A percentile compares a stretch with the other conserved stretches of the same genome.
Conservation (phyloP, 2,888 invertebrate genomes). For the Lycia hirtaria region DNA sequence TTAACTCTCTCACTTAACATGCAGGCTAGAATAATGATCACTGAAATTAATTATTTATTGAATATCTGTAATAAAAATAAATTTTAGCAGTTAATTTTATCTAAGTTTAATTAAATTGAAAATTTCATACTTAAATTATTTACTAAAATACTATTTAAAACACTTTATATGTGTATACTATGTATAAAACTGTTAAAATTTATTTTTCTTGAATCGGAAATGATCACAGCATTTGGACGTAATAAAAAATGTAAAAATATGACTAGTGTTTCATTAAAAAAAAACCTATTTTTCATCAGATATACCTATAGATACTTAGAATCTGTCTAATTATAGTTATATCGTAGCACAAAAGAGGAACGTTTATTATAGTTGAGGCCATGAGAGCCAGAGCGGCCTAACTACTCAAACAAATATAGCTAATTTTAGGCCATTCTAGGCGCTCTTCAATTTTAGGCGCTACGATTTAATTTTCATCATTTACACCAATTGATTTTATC, state of each 20-base stretch:
- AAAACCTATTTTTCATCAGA: not conserved
- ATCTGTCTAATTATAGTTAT: no score
- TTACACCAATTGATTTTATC: no score
- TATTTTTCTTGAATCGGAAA: conserved; percentile 22
- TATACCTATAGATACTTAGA: no score
- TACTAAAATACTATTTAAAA: no score
- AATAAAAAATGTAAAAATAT: conserved; percentile 58
- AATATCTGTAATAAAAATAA: not conserved
- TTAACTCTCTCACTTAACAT: conserved; percentile 34
- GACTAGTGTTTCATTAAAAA: conserved; percentile 30
- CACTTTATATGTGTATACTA: no score
- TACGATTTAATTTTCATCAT: no score
- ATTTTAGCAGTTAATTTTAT: not conserved
- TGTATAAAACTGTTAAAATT: conserved; percentile 16
- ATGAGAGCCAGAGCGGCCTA: no score
- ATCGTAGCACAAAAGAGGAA: no score
- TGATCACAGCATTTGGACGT: conserved; percentile 41
- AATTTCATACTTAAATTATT: not conserved
- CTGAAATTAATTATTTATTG: not conserved
- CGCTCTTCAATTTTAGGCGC: no score
- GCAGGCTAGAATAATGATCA: conserved; percentile 37
- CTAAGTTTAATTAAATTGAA: not conserved
- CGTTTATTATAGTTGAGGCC: no score
- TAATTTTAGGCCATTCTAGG: no score
- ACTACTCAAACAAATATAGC: no score